Base-by-base conservation (phyloP, 2,797 vertebrate species). In the Siniperca undulata region DNA sequence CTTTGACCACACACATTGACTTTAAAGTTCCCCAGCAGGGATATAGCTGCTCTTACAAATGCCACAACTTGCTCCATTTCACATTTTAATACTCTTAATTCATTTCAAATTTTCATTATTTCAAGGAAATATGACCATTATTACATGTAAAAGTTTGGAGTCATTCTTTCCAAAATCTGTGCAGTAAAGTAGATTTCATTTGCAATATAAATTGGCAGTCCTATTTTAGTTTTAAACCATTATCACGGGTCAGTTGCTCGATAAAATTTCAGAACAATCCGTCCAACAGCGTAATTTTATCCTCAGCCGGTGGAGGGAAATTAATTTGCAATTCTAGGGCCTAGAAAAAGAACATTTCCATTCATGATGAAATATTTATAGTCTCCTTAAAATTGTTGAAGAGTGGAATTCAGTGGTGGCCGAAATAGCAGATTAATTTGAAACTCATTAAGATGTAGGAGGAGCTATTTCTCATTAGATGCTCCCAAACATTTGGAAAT, bases 321-420 rank as follows among this genome's bases (percentile, higher is more conserved):
- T 83, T n/a, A 70, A 93, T 93, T 80, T 87, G 80, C 78, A 88
- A 85, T 89, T 92, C 78, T 66, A 62, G 48, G 20, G 73, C 69
- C 58, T 40, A 64, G 70, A 86, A 82, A 86, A 80, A 84, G 87
- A 91, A 87, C 0, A 89, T 89, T 94, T 92, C 81, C 69, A 78
- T 91, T 81, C 69, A 77, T 82, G 22, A 58, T 93, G 68, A 91
- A 92, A 93, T 91, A 94, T 94, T 94, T 89, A 93, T 91, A 82
- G 82, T 80, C 78, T 84, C 79, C 73, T 80, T 83, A 86, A 92
- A 92, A 92, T 74, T 73, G 76, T 84, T 74, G 75, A 86, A 88
- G 84, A 83, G 84, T 81, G 78, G 80, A 91, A 82, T 67, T 88
- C 81, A 82, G 74, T 60, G 24, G 55, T 53, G 83, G 74, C 80